Conservation (phyloP, 1,140 invertebrate genomes). For the Eurosta solidaginis region DNA sequence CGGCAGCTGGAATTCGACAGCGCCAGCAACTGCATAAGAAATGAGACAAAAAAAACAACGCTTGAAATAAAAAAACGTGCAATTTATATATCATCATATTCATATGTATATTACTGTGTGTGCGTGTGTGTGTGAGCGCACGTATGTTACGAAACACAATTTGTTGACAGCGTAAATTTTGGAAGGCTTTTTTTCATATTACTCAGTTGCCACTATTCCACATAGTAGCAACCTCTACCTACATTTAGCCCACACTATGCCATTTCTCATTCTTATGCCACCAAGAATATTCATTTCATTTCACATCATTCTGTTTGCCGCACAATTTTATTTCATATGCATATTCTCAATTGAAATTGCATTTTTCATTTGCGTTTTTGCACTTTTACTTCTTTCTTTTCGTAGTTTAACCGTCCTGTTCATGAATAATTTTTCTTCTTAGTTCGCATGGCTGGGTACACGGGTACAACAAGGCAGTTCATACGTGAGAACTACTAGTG, state of each 20-base stretch:
- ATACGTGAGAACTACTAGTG: too few species aligned
- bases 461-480: too few species aligned
- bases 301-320: neutral
- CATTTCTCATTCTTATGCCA: neutral
- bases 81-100: neutral
- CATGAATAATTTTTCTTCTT: too few species aligned
- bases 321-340: conserved; percentile 3
- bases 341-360: conserved; percentile 4
- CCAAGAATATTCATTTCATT: neutral
- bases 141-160: neutral
- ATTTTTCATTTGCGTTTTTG: neutral
- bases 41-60: neutral
- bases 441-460: too few species aligned
- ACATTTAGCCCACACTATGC: neutral
- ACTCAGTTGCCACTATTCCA: too few species aligned
- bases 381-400: too few species aligned
- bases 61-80: neutral
- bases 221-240: too few species aligned
- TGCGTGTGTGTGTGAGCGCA: neutral
- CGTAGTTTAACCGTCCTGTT: too few species aligned
- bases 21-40: neutral
- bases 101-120: neutral
- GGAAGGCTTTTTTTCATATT: neutral
- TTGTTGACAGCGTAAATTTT: neutral
- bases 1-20: neutral